phyloP scores from a whole-genome alignment of 23 tunicate genomes.

The Halocynthia aurantium region DNA sequence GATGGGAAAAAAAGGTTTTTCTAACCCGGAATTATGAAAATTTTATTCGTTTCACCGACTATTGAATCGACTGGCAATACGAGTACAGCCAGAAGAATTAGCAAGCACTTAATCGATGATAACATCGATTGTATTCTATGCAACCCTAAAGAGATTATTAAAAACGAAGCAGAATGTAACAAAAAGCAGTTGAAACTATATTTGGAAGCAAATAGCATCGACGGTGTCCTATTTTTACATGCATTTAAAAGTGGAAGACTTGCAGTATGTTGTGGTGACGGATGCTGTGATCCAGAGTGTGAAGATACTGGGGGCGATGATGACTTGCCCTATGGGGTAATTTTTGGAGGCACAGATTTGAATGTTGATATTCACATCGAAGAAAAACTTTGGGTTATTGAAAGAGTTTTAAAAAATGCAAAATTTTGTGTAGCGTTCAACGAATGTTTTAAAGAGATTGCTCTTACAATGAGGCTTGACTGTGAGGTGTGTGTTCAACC shows the following conservation, averaged over 20 bases:
- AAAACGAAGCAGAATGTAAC: conserved; percentile 15
- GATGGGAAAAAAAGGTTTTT: too few species aligned
- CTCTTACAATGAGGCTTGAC: conserved; percentile 12
- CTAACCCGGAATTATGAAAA: neutral
- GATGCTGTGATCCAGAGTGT: conserved; percentile 12
- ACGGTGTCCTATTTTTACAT: conserved; percentile 48
- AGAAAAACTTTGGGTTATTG: conserved; percentile 30
- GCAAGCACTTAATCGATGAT: conserved; percentile 26
- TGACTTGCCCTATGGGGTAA: conserved; percentile 44
- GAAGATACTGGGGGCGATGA: conserved; percentile 14
- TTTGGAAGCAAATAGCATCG: conserved; percentile 15
- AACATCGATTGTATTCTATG: conserved; percentile 8
- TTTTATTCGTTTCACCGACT: conserved; percentile 40
- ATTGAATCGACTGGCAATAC: conserved; percentile 45
- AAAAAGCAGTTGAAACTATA: conserved; percentile 8
- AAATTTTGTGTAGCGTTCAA: conserved; percentile 60
- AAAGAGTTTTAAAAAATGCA: conserved; percentile 25
- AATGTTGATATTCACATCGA: conserved; percentile 54
- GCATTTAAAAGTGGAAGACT: conserved; percentile 70
- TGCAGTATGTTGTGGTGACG: conserved; percentile 6
- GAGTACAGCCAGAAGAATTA: conserved; percentile 45
- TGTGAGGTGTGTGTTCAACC: conserved; percentile 25
- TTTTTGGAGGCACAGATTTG: conserved; percentile 95
- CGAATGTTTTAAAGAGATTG: conserved; percentile 19
- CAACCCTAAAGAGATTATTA: neutral